Conservation (phyloP, 2,113 vertebrate genomes). For the Zosterops pallidus region DNA sequence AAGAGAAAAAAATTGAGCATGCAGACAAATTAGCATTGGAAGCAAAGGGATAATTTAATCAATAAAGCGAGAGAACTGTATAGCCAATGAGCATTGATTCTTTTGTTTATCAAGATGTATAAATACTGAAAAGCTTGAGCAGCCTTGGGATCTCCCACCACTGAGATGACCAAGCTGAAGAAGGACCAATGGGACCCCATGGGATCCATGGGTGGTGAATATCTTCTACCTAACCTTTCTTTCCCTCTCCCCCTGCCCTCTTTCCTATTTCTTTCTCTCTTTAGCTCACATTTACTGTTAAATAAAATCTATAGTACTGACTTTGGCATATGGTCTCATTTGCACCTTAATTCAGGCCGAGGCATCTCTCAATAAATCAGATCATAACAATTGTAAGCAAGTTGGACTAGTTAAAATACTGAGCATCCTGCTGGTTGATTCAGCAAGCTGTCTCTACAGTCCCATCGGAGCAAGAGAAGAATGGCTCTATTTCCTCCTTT, state of each 20-base stretch:
- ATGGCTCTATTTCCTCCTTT: background rate
- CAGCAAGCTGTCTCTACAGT: background rate
- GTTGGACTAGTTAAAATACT: background rate
- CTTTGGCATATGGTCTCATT: background rate
- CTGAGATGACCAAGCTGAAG: background rate
- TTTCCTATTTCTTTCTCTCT: background rate
- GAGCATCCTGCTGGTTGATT: background rate
- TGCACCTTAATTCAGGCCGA: background rate
- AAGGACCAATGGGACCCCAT: rapidly evolving
- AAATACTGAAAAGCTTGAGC: background rate
- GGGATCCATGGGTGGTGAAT: background rate
- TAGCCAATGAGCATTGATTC: background rate
- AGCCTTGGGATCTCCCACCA: background rate
- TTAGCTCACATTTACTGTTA: background rate
- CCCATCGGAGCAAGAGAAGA: background rate
- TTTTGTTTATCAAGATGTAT: background rate
- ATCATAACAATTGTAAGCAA: background rate
- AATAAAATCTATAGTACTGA: background rate
- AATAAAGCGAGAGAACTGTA: background rate
- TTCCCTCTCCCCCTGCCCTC: background rate
- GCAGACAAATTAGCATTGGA: background rate
- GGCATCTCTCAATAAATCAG: background rate
- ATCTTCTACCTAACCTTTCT: background rate
- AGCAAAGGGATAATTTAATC: background rate
- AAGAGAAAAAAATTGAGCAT: background rate